These are phyloP conservation scores for Ornithorhynchus anatinus DNA, from an alignment of 2,113 vertebrate species.

Conservation along the genomic window DNA sequence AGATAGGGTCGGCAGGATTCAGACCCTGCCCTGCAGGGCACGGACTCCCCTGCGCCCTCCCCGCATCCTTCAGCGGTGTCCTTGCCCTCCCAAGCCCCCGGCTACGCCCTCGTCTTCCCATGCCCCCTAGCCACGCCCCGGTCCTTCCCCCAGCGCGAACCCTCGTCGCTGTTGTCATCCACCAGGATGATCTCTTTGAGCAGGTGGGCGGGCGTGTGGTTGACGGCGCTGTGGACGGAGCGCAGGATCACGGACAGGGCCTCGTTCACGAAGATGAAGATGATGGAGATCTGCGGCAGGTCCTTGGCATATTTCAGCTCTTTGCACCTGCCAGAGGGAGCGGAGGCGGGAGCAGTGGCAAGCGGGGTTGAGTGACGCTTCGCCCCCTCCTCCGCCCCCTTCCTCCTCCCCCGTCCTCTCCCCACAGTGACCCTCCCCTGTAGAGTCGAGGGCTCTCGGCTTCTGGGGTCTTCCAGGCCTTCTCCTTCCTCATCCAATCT, in stretches of 20 bases:
- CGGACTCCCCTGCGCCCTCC: not conserved
- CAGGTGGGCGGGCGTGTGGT: slow-evolving; percentile 91
- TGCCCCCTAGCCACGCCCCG: rapidly evolving
- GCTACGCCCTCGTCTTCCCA: rapidly evolving
- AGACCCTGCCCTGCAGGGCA: too few relatives aligned
- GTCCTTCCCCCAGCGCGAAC: slow-evolving; percentile 62
- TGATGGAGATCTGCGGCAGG: slow-evolving; percentile 94
- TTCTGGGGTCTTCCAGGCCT: too few relatives aligned
- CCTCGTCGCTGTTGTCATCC: slow-evolving; percentile 96
- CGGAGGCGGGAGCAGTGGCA: not conserved
- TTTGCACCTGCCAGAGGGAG: slow-evolving; percentile 79
- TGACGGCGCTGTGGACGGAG: slow-evolving; percentile 92
- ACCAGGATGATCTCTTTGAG: slow-evolving; percentile 97
- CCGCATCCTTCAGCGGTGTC: not conserved
- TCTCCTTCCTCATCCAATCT: too few relatives aligned
- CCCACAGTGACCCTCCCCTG: not conserved
- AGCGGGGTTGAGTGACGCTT: not conserved
- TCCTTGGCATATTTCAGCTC: slow-evolving; percentile 86
- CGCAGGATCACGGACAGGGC: slow-evolving; percentile 95
- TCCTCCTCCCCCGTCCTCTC: not conserved
- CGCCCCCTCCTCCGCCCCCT: not conserved
- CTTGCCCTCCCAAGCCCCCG: too few relatives aligned
- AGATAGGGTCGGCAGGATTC: too few relatives aligned
- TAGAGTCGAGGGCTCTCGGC: too few relatives aligned
- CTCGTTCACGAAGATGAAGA: slow-evolving; percentile 98